A percentile compares a stretch with the other conserved stretches of the same genome.
These are phyloP conservation scores for Merluccius polli DNA, from an alignment of 2,797 vertebrate species.

Conservation along the genomic window DNA sequence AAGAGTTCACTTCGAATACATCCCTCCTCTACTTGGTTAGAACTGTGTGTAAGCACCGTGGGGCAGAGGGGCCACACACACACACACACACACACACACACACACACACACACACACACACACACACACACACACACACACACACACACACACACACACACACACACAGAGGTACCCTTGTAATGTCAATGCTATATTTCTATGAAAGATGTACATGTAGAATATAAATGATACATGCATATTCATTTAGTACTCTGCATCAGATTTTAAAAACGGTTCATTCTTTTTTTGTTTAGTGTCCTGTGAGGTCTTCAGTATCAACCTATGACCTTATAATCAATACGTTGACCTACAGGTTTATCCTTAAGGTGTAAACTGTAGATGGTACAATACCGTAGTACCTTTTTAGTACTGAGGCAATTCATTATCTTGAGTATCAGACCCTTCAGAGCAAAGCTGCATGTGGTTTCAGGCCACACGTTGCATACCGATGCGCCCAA, in stretches of 20 bases:
- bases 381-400: background rate
- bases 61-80: constrained; percentile 37
- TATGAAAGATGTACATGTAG: background rate
- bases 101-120: constrained; percentile 22
- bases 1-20: constrained; percentile 65
- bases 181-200: background rate
- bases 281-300: background rate
- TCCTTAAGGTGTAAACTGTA: background rate
- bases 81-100: constrained; percentile 18
- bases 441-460: background rate
- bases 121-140: constrained; percentile 18
- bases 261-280: background rate
- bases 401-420: background rate
- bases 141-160: constrained; percentile 16
- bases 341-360: background rate
- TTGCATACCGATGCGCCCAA: background rate
- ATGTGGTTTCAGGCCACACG: background rate
- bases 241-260: background rate
- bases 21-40: constrained; percentile 44
- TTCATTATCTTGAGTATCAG: background rate
- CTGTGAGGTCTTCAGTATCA: background rate
- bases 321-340: background rate
- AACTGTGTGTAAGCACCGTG: constrained; percentile 51
- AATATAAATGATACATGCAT: background rate
- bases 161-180: constrained; percentile 12